Base-by-base conservation (phyloP, 2,797 vertebrate genomes). In the Xenopus petersii region DNA sequence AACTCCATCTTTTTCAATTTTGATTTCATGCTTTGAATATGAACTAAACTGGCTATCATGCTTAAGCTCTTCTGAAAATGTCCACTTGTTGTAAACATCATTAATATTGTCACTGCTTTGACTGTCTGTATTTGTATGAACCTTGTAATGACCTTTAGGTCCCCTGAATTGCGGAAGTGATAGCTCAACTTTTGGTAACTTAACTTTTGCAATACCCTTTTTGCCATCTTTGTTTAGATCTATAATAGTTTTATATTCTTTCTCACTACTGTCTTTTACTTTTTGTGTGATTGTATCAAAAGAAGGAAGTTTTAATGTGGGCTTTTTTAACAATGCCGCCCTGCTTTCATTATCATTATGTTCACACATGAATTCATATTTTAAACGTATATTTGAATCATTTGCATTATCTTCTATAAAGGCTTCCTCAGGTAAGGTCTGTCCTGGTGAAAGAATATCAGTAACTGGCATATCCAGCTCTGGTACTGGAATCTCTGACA, bases 291-390 rank as follows among this genome's bases (percentile, higher is more conserved):
- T 85, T 83, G 85, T 83, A 30, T 79, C 80, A 82, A 88, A 87
- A 12, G 84, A 84, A 24, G 85, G 87, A 1, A 87, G 58, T 67
- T 84, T 86, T 65, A 90, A 86, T 82, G 84, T 88, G 61, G 85
- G 83, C 62, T 85, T 81, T 75, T 80, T 89, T 58, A 73, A 67
- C 73, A 83, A 83, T 21, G 74, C 80, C 76, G 86, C 84, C 70
- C 83, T 86, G 12, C 76, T 82, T 10, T 80, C 75, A 42, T 30
- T 4, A 30, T 30, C 26, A 30, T 4, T 30, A 30, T 1, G 26
- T 30, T 30, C 26, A 30, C 4, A 30, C 26, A 30, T 30, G 26
- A 30, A 30, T 30, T 4, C 26, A 30, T 30, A 30, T 30, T 30
- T 30, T 30, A 4, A 30, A 4, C 26, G 2, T 30, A 30, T 30